phyloP scores from a whole-genome alignment of 2,888 invertebrate species.

The Thymelicus lineola region DNA sequence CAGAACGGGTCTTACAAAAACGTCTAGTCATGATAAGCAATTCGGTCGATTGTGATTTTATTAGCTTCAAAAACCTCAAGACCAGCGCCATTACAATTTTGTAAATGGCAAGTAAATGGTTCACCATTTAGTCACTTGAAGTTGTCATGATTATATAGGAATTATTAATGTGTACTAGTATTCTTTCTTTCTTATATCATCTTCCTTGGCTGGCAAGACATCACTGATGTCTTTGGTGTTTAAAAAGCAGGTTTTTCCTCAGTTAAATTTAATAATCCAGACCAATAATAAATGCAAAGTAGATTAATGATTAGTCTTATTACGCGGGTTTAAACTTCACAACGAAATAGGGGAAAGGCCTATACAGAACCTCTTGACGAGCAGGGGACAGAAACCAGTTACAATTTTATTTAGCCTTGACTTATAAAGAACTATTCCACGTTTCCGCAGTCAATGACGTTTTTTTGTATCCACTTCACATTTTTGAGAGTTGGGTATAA shows the following conservation, averaged over 20 bases:
- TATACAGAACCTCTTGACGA: slow-evolving; percentile 23
- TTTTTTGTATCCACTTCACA: slow-evolving; percentile 32
- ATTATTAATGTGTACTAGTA: too few relatives aligned
- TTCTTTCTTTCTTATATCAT: too few relatives aligned
- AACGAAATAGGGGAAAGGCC: slow-evolving; percentile 7
- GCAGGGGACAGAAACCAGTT: slow-evolving; percentile 24
- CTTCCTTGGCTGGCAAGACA: too few relatives aligned
- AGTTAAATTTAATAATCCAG: too few relatives aligned
- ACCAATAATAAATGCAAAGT: too few relatives aligned
- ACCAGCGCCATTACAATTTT: slow-evolving; percentile 6
- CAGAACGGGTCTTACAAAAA: slow-evolving; percentile 20
- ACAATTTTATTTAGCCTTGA: slow-evolving; percentile 33
- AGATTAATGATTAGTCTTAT: too few relatives aligned
- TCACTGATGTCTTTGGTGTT: too few relatives aligned
- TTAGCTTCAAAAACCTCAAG: slow-evolving; percentile 18
- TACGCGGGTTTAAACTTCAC: neutral
- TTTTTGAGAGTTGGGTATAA: slow-evolving; percentile 28
- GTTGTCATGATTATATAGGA: too few relatives aligned
- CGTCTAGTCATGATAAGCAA: slow-evolving; percentile 30
- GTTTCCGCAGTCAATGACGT: slow-evolving; percentile 31
- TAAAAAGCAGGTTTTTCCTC: too few relatives aligned
- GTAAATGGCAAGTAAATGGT: neutral
- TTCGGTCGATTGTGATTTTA: slow-evolving; percentile 26
- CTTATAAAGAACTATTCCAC: slow-evolving; percentile 34
- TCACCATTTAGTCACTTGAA: too few relatives aligned